Evolutionary conservation across 37 sponge, comb jelly and placozoan species (phyloP), one percentile per base, ranked within the genome.

Genomic region (Halichondria panicea): DNA sequence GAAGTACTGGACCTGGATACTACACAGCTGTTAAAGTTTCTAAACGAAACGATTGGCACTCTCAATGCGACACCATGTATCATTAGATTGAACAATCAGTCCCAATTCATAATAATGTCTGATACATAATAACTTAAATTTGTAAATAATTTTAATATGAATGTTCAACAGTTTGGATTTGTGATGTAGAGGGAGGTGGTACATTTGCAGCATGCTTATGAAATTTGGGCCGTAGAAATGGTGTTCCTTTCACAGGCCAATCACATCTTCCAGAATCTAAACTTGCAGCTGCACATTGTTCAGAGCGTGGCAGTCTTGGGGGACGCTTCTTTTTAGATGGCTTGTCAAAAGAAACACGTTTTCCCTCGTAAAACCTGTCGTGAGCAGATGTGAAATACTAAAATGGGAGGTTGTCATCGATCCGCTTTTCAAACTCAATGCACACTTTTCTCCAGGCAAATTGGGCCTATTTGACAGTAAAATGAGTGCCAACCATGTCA

Each of bases 281-380:
- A 44, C 9, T 9, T 42, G 46, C 46, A 42, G 50, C 4, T 11
- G 42, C 50, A 25, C 9, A 24, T 68, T 8, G 69, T 31, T 25
- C 31, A 68, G 9, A 37, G 12, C 48, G 18, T 5, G 25, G 53
- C 5, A 30, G 32, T n/a, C 70, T 69, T 6, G 18, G 48, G 4
- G n/a, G 8, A n/a, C 31, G 18, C 27, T 69, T 69, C 53, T 15
- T 15, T 33, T 69, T 15, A n/a, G 25, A 52, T 13, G 30, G 52
- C 48, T 69, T 11, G 32, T 44, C 27, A n/a, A 69, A 69, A 22
- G 25, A 22, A 11, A 52, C 52, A 11, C 25, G 25, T 11, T 28
- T 28, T 12, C 70, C 70, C n/a, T 69, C 70, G 44, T 69, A 69
- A n/a, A 69, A 69, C 9, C 70, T 48, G 27, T 69, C 53, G 44